Percentiles rank a stretch among this genome's conserved stretches.
Conservation (phyloP, 2,113 vertebrate genomes). For the Orientallactaga bullata region DNA sequence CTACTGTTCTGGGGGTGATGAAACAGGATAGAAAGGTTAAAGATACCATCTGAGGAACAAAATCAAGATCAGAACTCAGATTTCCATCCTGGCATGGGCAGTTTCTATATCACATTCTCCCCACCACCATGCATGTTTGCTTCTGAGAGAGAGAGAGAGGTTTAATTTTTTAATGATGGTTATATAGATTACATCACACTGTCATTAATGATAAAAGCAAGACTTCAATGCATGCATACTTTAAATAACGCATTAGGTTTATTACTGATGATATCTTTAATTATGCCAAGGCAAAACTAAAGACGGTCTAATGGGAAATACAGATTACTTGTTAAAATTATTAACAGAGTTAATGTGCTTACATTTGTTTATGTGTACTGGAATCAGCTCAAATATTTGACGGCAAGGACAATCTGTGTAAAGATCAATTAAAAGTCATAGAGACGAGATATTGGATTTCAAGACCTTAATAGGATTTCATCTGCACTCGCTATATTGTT, state of each 20-base stretch:
- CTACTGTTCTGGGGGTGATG: not conserved
- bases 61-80: slow-evolving; percentile 4
- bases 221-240: slow-evolving; percentile 85
- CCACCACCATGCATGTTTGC: slow-evolving; percentile 48
- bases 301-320: slow-evolving; percentile 90
- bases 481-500: slow-evolving; percentile 89
- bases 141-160: slow-evolving; percentile 66
- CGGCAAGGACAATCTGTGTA: slow-evolving; percentile 90
- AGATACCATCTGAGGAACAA: not conserved
- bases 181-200: slow-evolving; percentile 80
- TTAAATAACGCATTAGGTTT: slow-evolving; percentile 87
- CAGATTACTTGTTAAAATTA: slow-evolving; percentile 91
- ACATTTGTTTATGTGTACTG: slow-evolving; percentile 90
- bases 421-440: slow-evolving; percentile 93
- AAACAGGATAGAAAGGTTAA: slow-evolving; percentile 1
- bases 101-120: not conserved
- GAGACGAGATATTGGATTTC: slow-evolving; percentile 92
- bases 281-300: slow-evolving; percentile 87
- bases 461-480: slow-evolving; percentile 91
- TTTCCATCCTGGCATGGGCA: not conserved
- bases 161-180: slow-evolving; percentile 82
- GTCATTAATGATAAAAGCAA: slow-evolving; percentile 87
- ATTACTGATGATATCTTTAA: slow-evolving; percentile 90
- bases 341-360: slow-evolving; percentile 91
- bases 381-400: slow-evolving; percentile 89